Evolutionary conservation across 2,113 vertebrate species (phyloP).

Genomic region (Meles meles): DNA sequence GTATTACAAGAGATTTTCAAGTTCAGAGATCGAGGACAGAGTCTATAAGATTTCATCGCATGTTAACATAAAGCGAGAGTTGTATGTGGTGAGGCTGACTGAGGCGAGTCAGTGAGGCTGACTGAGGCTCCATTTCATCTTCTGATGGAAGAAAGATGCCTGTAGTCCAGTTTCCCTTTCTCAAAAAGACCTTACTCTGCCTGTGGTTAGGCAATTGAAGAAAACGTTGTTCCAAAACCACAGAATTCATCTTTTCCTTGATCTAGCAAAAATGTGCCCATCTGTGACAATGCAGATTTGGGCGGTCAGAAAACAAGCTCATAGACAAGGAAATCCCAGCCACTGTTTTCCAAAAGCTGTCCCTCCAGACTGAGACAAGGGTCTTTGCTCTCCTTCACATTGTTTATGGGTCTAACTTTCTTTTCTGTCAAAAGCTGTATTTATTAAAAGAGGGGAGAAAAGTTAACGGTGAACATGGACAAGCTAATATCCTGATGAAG

Average conservation of each 20-base stretch:
- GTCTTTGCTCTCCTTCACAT: not conserved
- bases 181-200: not conserved
- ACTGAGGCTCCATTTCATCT: not conserved
- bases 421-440: not conserved
- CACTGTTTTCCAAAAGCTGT: not conserved
- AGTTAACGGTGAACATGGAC: not conserved
- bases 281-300: slow-evolving; percentile 25
- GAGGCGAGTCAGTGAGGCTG: not conserved
- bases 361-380: not conserved
- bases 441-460: not conserved
- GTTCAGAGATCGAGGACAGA: slow-evolving; percentile 29
- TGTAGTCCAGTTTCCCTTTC: slow-evolving; percentile 9
- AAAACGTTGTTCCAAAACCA: slow-evolving; percentile 44
- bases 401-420: not conserved
- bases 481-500: not conserved
- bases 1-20: slow-evolving; percentile 33
- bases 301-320: slow-evolving; percentile 57
- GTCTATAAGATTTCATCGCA: not conserved
- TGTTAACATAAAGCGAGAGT: slow-evolving; percentile 34
- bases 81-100: not conserved
- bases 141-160: slow-evolving; percentile 39
- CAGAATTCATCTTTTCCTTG: not conserved
- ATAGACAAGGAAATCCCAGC: slow-evolving; percentile 17
- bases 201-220: slow-evolving; percentile 6
- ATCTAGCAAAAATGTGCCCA: slow-evolving; percentile 49